Evolutionary conservation across 1,140 invertebrate genomes (phyloP), one percentile per base, ranked within the genome.

Genomic region (Ceratosolen solmsi): DNA sequence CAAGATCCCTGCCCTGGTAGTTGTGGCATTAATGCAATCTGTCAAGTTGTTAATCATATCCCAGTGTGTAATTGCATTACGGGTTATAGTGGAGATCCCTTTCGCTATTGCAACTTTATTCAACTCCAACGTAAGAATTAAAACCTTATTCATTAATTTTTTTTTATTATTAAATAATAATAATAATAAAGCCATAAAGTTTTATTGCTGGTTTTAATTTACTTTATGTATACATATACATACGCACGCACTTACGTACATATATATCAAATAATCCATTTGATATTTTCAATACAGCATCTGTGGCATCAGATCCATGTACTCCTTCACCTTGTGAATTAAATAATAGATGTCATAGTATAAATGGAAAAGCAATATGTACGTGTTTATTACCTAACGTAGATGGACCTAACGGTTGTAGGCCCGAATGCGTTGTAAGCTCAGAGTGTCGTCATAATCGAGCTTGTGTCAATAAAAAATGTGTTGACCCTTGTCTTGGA

Each of bases 401-500:
- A 49, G 95, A 96, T 76, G 94, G 93, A 82, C 95, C 95, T 41
- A 95, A 95, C 25, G 93, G 93, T 80, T 96, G 96, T 86, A 92
- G 95, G 83, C 94, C 95, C 30, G 95, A 96, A 88, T 96, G 95
- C 90, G 93, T 95, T 70, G 93, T 95, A 8, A 96, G 95, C 88
- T 94, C 94, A 17, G 95, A 97, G 89, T 95, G 96, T 91, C 90
- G 94, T 63, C 88, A 92, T 17, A 93, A 93, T 80, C 93, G 94
- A 86, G 95, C 95, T 1, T 97, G 96, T 87, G 92, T 96, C 27
- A 95, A 95, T 89, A 93, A 96, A 86, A 96, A 95, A 91, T 97
- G 96, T 87, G 91, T 93, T 51, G 94, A 97, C 87, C 96, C 96
- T n/a, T 97, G 96, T 83, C 93, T 93, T 20, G 95, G 95, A 78